Percentiles rank a stretch among this genome's conserved stretches.
These are phyloP conservation scores for Paratilapia polleni DNA, from an alignment of 2,113 vertebrate genomes.

Conservation along the genomic window DNA sequence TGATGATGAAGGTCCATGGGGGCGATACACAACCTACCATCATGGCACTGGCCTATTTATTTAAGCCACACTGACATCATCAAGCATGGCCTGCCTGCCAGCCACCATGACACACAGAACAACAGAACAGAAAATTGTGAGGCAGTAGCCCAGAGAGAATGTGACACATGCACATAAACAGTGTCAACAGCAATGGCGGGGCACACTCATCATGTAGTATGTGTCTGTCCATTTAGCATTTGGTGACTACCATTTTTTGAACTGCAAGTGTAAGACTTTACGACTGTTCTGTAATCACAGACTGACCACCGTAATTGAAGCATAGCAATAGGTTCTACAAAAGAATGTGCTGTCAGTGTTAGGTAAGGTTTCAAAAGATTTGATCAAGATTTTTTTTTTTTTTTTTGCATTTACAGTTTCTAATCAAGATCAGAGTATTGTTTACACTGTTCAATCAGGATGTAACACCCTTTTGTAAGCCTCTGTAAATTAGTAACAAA, in stretches of 20 bases:
- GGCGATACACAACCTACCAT: conserved; percentile 18
- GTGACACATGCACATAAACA: conserved; percentile 47
- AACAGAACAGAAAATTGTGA: conserved; percentile 14
- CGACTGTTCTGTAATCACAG: conserved; percentile 1
- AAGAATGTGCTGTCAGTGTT: background rate
- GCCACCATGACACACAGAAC: conserved; percentile 56
- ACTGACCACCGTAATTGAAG: background rate
- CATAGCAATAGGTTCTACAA: background rate
- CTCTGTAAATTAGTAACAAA: conserved; percentile 2
- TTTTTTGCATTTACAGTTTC: background rate
- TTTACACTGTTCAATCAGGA: background rate
- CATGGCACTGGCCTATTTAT: conserved; percentile 49
- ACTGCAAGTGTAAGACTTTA: conserved; percentile 9
- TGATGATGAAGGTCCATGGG: conserved; percentile 10
- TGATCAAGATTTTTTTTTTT: no score
- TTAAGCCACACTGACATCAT: conserved; percentile 55
- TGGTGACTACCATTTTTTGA: conserved; percentile 11
- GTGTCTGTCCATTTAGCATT: conserved; percentile 35
- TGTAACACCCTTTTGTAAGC: background rate
- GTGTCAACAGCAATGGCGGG: conserved; percentile 34
- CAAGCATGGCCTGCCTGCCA: conserved; percentile 50
- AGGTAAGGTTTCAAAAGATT: background rate
- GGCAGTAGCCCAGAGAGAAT: conserved; percentile 34
- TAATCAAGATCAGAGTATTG: background rate
- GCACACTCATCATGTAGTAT: conserved; percentile 23